phyloP scores from a whole-genome alignment of 2,797 vertebrate species.

The Alcedo quadribrachys region DNA sequence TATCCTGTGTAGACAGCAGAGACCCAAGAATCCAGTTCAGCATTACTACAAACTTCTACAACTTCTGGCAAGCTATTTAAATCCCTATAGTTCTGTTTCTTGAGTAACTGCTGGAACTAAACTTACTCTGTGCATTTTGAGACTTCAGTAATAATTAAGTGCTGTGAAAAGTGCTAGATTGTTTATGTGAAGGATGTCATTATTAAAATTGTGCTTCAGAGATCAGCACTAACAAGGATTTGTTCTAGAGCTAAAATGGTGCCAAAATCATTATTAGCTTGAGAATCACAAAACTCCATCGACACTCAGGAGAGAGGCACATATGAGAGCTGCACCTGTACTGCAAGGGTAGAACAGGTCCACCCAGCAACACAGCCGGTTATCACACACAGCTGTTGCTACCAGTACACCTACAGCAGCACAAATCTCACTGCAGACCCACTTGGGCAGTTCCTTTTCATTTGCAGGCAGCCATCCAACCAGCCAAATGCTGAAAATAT shows the following conservation, averaged over 20 bases:
- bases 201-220: conserved; percentile 60
- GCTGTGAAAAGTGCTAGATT: conserved; percentile 40
- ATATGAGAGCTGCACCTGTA: not conserved
- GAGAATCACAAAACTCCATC: not conserved
- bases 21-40: not conserved
- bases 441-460: not conserved
- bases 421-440: not conserved
- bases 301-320: not conserved
- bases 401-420: not conserved
- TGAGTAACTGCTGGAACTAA: conserved; percentile 43
- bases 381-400: not conserved
- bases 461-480: not conserved
- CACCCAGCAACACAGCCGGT: fast-evolving
- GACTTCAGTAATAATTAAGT: conserved; percentile 52
- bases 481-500: not conserved
- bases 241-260: not conserved
- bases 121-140: conserved; percentile 39
- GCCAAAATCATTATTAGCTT: conserved; percentile 6
- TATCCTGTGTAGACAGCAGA: not conserved
- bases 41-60: not conserved
- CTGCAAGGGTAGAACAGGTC: not conserved
- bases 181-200: conserved; percentile 49
- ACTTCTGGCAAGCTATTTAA: conserved; percentile 37
- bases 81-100: not conserved
- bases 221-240: conserved; percentile 32